Evolutionary conservation across 2,113 vertebrate species (phyloP), one percentile per base, ranked within the genome.

Genomic region (Manacus vitellinus): DNA sequence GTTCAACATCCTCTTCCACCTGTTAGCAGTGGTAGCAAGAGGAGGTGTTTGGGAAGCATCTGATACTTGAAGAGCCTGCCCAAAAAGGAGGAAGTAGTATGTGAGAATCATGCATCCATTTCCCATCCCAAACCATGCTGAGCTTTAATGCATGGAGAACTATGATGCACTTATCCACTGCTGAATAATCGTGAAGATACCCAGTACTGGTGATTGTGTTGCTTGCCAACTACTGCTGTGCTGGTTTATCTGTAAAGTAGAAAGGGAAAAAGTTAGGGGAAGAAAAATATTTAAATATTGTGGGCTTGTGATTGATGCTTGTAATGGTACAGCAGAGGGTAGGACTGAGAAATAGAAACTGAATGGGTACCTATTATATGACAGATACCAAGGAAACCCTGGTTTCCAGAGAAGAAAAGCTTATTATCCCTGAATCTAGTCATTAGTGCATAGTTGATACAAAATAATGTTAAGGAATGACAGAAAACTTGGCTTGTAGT

Each of bases 361-460:
- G 59, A 76, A 58, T 22, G 25, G 39, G 8, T 21, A 33, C 10
- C 12, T 65, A n/a, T 41, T 43, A 21, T 11, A 17, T 0, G 0
- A 16, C 28, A 63, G 10, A 14, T 62, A 56, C 2, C 10, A 66
- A 46, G n/a, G n/a, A 80, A 86, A 70, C 10, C 10, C 30, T 22
- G 44, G 33, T 37, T 89, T 86, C 51, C 30, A 30, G 61, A 46
- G 41, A 66, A 58, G 31, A 54, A 88, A 88, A 43, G 8, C 23
- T 88, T 55, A 7, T 30, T 71, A 43, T 83, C 24, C 21, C 39
- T 72, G 16, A 63, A 31, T 28, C 14, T 63, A 80, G 59, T 59
- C 14, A 51, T 80, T 59, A 86, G 31, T 30, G 24, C 14, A 43
- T 20, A 51, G 22, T 1, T 79, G 37, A 49, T 70, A 66, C 4